These are phyloP conservation scores for Actinia tenebrosa DNA, from an alignment of 64 coral and sea anemone species.

Conservation along the genomic window DNA sequence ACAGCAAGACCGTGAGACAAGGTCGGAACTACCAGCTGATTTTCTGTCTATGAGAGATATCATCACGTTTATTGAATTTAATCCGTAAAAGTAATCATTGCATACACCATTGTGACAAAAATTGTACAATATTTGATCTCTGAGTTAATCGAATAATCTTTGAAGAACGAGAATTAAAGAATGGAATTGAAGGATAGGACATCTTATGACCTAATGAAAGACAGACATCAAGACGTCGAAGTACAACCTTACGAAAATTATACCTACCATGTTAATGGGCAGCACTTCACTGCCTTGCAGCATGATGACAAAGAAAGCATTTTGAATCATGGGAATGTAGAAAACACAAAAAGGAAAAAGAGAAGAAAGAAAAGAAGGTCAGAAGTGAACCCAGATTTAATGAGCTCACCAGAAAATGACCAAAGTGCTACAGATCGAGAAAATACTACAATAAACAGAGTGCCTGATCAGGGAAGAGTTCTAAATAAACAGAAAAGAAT, in stretches of 20 bases:
- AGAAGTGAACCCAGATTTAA: conserved; percentile 6
- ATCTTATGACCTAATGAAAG: not conserved
- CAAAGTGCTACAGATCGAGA: not conserved
- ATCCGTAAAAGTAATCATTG: not conserved
- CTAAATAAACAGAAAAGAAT: not conserved
- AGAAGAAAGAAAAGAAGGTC: conserved; percentile 27
- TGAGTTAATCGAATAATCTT: not conserved
- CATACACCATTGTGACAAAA: not conserved
- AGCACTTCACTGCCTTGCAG: not conserved
- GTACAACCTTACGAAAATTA: not conserved
- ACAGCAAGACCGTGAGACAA: not conserved
- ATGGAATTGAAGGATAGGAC: conserved; percentile 1
- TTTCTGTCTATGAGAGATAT: not conserved
- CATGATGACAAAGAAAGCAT: conserved; percentile 21
- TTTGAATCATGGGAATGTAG: not conserved
- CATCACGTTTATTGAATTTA: not conserved
- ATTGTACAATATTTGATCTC: not conserved
- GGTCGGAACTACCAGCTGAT: not conserved
- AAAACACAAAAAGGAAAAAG: conserved; percentile 49
- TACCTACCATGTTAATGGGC: not conserved
- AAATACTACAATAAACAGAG: not conserved
- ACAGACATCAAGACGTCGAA: not conserved
- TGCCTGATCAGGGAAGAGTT: not conserved
- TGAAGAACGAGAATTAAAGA: not conserved
- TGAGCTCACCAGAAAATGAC: not conserved